Evolutionary conservation across 2,888 invertebrate species (phyloP), one percentile per base, ranked within the genome.

Genomic region (Uropetala carovei): DNA sequence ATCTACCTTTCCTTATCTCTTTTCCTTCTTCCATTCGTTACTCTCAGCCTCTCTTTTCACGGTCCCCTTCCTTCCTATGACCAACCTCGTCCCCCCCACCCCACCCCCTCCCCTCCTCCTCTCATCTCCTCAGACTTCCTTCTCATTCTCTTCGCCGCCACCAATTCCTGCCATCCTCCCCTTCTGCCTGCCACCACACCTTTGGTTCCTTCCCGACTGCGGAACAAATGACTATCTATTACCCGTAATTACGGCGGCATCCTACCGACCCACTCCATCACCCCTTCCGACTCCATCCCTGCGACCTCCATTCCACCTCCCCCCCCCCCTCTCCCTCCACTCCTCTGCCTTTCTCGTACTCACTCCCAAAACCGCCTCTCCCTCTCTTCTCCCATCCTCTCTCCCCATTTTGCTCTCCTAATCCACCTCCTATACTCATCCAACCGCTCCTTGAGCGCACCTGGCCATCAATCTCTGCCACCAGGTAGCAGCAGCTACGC

Each of bases 391-490:
- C 27, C 75, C n/a, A 4, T n/a, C 18, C 16, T 22, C 68, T 18
- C 68, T 18, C 18, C 22, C 22, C 68, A 18, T n/a, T 68, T 22
- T 68, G n/a, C 11, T 3, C 68, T 13, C 22, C 68, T 68, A 68
- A 68, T 68, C 68, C 68, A 68, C 68, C 68, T 68, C 22, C 68
- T 68, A 68, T 68, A 68, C 68, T 13, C 75, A 75, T 75, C 27
- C 75, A 11, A 75, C 75, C 75, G 75, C 75, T 75, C 75, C 75
- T 27, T 75, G 22, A 75, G 75, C 75, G 27, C 75, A 75, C 75
- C 75, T 75, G 75, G 75, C 75, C 75, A 75, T 75, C 75, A 75
- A 75, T 75, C 75, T 75, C 75, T 75, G 75, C 75, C 75, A 75
- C 75, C 75, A 75, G 75, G 75, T 75, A 27, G 75, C 75, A 75